These are phyloP conservation scores for Philereme vetulata DNA, from an alignment of 2,888 invertebrate genomes.

Conservation along the genomic window DNA sequence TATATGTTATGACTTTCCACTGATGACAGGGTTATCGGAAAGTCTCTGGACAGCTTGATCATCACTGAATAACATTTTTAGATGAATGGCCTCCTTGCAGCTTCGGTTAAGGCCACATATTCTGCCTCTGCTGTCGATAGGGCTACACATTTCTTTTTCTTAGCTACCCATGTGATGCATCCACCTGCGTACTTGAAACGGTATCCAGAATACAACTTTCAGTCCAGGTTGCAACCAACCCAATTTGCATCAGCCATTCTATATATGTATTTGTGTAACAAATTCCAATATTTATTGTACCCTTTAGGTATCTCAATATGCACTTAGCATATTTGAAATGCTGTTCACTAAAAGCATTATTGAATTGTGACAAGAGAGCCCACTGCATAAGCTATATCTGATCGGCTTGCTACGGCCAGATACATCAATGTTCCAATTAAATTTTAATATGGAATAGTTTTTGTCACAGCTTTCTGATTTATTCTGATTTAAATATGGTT, in stretches of 20 bases:
- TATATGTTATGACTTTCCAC: background rate
- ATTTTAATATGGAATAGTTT: background rate
- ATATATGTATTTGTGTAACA: too few relatives aligned
- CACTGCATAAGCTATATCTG: constrained; percentile 13
- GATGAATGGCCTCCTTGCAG: constrained; percentile 11
- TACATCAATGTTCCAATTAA: constrained; percentile 15
- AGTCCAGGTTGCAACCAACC: background rate
- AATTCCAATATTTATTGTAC: background rate
- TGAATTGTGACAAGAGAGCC: constrained; percentile 9
- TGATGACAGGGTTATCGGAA: background rate
- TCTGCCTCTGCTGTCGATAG: constrained; percentile 2
- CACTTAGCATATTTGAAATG: constrained; percentile 9
- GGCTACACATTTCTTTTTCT: background rate
- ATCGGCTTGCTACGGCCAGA: constrained; percentile 4
- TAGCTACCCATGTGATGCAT: constrained; percentile 10
- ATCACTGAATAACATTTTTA: background rate
- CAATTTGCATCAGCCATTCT: too few relatives aligned
- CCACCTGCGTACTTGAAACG: constrained; percentile 12
- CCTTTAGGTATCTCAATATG: constrained; percentile 5
- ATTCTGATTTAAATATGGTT: background rate
- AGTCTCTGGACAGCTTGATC: background rate
- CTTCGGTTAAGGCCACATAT: constrained; percentile 4
- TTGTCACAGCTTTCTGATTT: background rate
- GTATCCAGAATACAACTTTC: constrained; percentile 14
- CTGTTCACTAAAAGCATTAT: background rate